Evolutionary conservation across 2,797 vertebrate species (phyloP), one percentile per base, ranked within the genome.

Genomic region (Gallirallus australis): DNA sequence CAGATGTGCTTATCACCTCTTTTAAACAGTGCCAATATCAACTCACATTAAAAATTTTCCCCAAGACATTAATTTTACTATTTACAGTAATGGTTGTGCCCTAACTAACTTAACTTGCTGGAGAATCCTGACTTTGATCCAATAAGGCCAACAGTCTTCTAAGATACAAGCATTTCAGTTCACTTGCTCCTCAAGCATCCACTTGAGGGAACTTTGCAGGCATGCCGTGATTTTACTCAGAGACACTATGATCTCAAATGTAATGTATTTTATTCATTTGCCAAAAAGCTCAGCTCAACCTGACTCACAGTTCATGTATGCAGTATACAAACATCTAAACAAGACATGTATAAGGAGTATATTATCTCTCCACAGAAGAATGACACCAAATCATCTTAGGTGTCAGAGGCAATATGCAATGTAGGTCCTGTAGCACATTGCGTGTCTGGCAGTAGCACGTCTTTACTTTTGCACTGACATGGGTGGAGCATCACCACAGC

Each of bases 401-500:
- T 84, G 69, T 31, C 31, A 72, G 53, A 77, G 64, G 25, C 33
- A 24, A 70, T 2, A 28, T 8, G 33, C 1, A 0, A 16, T 9
- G 39, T 15, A 73, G n/a, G 57, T 30, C 37, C 61, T 45, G 17
- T 5, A 72, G 48, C 30, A 48, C 59, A 11, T 1, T 10, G 50
- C 33, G 53, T 15, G 31, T 33, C 57, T 64, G 39, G 20, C 75
- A 56, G 28, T 3, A 27, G 31, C 16, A 12, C 42, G 59, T 2
- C 1, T 28, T 48, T 64, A 39, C 23, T 68, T 40, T 76, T 57
- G 60, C 21, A 27, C 47, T 18, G 28, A 23, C 13, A 30, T 1
- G 42, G 71, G 52, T 66, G 52, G n/a, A 56, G 53, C 15, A 61
- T 19, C 1, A 0, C 2, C 1, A 0, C 2, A 52, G 42, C 40